A percentile compares a stretch with the other conserved stretches of the same genome.
phyloP scores from a whole-genome alignment of 2,113 vertebrate genomes.

The Hiodon tergisus region DNA sequence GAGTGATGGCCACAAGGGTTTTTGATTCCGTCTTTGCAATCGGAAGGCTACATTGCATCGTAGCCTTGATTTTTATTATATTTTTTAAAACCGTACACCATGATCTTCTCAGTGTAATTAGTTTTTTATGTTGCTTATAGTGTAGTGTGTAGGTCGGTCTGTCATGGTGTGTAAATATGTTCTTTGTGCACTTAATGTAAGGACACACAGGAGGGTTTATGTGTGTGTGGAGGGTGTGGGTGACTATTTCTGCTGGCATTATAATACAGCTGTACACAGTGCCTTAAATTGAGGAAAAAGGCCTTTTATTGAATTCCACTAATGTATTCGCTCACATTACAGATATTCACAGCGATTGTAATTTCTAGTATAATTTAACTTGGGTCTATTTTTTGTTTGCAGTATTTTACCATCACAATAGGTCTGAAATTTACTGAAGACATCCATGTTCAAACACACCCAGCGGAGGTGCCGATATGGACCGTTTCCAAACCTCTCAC shows the following conservation, averaged over 20 bases:
- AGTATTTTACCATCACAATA: too few relatives aligned
- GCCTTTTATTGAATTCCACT: not conserved
- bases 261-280: not conserved
- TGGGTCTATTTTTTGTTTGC: too few relatives aligned
- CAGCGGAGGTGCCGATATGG: too few relatives aligned
- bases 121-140: constrained; percentile 11
- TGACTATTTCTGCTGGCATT: not conserved
- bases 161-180: constrained; percentile 5
- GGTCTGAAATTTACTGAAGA: too few relatives aligned
- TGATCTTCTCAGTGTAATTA: constrained; percentile 15
- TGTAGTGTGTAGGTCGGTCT: constrained; percentile 9
- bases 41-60: too few relatives aligned
- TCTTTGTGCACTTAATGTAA: constrained; percentile 6
- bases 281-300: not conserved
- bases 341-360: too few relatives aligned
- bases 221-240: not conserved
- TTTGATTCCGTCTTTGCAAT: not conserved
- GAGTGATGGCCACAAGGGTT: not conserved
- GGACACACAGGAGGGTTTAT: not conserved
- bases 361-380: too few relatives aligned
- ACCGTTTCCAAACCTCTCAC: too few relatives aligned
- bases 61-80: not conserved
- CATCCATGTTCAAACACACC: too few relatives aligned
- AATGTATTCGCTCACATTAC: too few relatives aligned
- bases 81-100: constrained; percentile 10